Evolutionary conservation across 2,113 vertebrate genomes (phyloP).

Genomic region (Lanius ludovicianus): DNA sequence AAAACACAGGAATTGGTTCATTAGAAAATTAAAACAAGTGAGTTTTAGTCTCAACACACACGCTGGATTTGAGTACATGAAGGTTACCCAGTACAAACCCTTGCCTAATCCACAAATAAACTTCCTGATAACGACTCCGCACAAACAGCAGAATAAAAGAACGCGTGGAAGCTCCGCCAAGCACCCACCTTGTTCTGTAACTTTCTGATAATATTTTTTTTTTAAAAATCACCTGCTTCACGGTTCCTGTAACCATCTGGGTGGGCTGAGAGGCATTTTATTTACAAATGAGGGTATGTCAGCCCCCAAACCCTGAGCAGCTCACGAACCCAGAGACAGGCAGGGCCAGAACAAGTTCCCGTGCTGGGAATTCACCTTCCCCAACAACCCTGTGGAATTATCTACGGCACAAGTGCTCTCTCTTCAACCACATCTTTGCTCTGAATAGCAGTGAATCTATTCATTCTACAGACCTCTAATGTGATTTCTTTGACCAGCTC

Average conservation of each 20-base stretch:
- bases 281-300: background rate
- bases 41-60: background rate
- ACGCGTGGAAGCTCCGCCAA: background rate
- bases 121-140: background rate
- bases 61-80: background rate
- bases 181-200: background rate
- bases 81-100: background rate
- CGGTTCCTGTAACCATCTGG: background rate
- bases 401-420: rapidly evolving
- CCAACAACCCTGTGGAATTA: rapidly evolving
- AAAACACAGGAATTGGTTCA: conserved; percentile 47
- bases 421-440: background rate
- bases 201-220: background rate
- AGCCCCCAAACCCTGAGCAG: background rate
- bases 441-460: background rate
- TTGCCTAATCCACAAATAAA: background rate
- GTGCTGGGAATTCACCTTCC: background rate
- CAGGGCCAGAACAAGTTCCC: rapidly evolving
- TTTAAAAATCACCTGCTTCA: background rate
- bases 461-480: no score
- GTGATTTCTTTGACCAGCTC: background rate
- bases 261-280: background rate
- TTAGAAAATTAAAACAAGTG: background rate
- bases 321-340: rapidly evolving
- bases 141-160: background rate